Base-by-base conservation (phyloP, 1,140 invertebrate genomes). In the Drosophila neocordata region DNA sequence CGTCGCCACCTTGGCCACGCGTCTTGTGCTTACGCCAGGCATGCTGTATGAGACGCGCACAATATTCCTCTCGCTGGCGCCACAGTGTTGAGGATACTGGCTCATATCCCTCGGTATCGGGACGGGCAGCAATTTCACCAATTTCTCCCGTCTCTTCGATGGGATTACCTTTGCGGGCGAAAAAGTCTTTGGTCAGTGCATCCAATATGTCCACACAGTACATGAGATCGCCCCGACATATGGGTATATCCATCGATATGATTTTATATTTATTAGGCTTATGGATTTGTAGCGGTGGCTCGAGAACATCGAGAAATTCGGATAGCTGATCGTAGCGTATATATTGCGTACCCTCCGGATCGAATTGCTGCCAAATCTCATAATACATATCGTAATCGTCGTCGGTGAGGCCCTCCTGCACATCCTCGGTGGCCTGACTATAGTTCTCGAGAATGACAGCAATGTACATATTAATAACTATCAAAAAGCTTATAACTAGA, bases 311-410 rank as follows among this genome's bases (percentile, higher is more conserved):
- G 51, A 99, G 92, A 93, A 99, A 99, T 77, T 99, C 97, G 0
- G 97, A 97, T 53, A 99, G 93, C 92, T 97, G 95, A 80, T 97
- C 95, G 92, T 99, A 98, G 53, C 95, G 94, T 81, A 99, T 99
- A 93, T 98, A 99, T 92, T 99, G 97, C 4, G 98, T 98, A 55
- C 98, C 98, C 88, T 99, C 97, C 0, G 98, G 98, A 93, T 99
- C 98, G 92, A 98, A 99, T 85, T 98, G 96, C 92, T 99, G 98
- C 98, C 98, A 99, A 77, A 99, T 98, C 93, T 99, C 98, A 92
- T 99, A 99, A 93, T 99, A 99, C 97, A 99, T 99, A 92, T 99
- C 98, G 93, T 99, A 99, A 92, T 99, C 98, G 92, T 99, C 98
- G 91, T 99, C 98, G 31, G 98, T 99, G 48, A 99, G 94, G 84